Conservation (phyloP, 2,113 vertebrate genomes). For the Crypturellus undulatus region DNA sequence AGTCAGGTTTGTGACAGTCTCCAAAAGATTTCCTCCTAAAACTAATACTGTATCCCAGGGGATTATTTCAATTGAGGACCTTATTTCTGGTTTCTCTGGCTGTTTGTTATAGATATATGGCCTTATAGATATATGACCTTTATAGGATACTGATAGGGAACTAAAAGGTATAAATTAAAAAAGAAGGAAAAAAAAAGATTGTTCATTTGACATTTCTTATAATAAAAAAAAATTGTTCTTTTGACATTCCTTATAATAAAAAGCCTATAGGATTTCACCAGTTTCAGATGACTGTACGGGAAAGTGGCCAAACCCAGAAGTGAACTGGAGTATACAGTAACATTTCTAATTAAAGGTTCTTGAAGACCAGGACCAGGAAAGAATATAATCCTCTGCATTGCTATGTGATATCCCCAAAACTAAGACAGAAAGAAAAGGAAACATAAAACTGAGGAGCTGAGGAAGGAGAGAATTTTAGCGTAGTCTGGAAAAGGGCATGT, state of each 20-base stretch:
- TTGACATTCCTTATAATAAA: neutral
- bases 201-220: neutral
- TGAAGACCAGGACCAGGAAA: neutral
- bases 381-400: neutral
- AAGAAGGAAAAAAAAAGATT: neutral
- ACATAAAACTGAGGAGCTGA: neutral
- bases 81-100: neutral
- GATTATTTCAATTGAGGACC: neutral
- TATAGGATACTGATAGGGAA: neutral
- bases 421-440: neutral
- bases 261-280: neutral
- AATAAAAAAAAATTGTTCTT: neutral
- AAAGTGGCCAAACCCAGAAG: neutral
- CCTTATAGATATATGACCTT: neutral
- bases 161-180: neutral
- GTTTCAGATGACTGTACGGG: neutral
- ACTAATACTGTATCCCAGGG: neutral
- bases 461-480: neutral
- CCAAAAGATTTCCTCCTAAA: conserved; percentile 2
- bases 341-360: neutral
- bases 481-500: neutral
- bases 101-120: neutral
- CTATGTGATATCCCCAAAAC: neutral
- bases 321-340: neutral
- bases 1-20: neutral